Percentiles rank a stretch among this genome's conserved stretches.
These are phyloP conservation scores for Agriopis leucophaearia DNA, from an alignment of 2,888 invertebrate species.

Conservation along the genomic window DNA sequence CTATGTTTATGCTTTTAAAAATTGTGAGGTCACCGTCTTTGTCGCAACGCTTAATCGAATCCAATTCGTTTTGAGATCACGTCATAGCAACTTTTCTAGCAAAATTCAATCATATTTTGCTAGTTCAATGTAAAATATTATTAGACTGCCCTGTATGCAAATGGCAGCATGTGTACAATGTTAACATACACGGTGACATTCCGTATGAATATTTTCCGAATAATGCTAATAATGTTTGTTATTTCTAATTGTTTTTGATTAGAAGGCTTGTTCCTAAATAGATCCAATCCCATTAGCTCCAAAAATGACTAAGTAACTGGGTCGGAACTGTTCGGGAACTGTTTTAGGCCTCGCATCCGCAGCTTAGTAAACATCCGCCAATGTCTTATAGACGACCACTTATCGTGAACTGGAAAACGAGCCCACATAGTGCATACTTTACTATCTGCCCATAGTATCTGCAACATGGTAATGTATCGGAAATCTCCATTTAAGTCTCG, in stretches of 20 bases:
- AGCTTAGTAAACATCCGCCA: slow-evolving; percentile 39
- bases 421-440: slow-evolving; percentile 23
- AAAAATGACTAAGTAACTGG: too few species aligned
- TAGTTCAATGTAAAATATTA: slow-evolving; percentile 13
- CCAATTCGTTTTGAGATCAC: slow-evolving; percentile 28
- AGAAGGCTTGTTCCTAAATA: too few species aligned
- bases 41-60: slow-evolving; percentile 29
- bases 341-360: slow-evolving; percentile 36
- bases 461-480: slow-evolving; percentile 34
- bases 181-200: slow-evolving; percentile 19
- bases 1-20: slow-evolving; percentile 51
- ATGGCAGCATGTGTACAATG: slow-evolving; percentile 15
- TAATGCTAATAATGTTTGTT: slow-evolving; percentile 32
- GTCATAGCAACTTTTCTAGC: slow-evolving; percentile 6
- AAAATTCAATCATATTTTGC: slow-evolving; percentile 10
- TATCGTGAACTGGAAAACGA: slow-evolving; percentile 36
- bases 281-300: too few species aligned
- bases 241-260: too few species aligned
- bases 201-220: slow-evolving; percentile 16
- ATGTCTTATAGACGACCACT: slow-evolving; percentile 33
- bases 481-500: slow-evolving; percentile 33
- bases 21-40: slow-evolving; percentile 30
- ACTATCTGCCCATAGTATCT: slow-evolving; percentile 34
- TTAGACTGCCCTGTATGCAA: slow-evolving; percentile 25
- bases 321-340: slow-evolving; percentile 34